Evolutionary conservation across 1,140 invertebrate species (phyloP), one percentile per base, ranked within the genome.

Genomic region (Polyergus mexicanus): DNA sequence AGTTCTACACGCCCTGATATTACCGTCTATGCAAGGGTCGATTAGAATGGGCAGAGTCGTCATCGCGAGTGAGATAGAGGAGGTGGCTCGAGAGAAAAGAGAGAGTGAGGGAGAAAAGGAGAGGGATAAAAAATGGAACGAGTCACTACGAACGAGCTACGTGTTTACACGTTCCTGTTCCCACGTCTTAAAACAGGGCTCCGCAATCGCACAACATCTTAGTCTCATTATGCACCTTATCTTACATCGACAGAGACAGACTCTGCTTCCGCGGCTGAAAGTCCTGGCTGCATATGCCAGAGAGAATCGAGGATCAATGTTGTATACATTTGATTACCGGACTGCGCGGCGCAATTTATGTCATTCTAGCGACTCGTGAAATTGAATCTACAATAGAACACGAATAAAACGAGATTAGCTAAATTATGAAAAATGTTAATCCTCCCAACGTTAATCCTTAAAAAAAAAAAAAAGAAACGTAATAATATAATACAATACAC

Each of bases 131-230:
- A 81, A 84, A 77, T 78, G 81, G 84, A 86, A 68, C 63, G 44
- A 81, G 41, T 56, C 62, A 38, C 62, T 63, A 81, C n/a, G 71
- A 19, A 80, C 51, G 86, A 83, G 88, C 88, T 87, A 89, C 87
- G 88, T 89, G 88, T 89, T 89, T 89, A 89, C 88, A 89, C 88
- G 88, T 89, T 89, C 88, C 63, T 89, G 88, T 89, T 89, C 88
- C 88, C 88, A 89, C 88, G 88, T 89, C 74, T 89, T 60, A 85
- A 84, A 69, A 78, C 88, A 77, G 87, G 60, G 60, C 84, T 89
- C 84, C 72, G 87, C 87, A 89, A 89, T 89, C 88, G 87, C 56
- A 25, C 47, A 76, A 71, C 83, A 89, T 89, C 88, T 89, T 65
- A 72, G 65, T 60, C 87, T 89, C 85, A 89, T 89, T 89, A 89